Percentiles rank a stretch among this genome's conserved stretches.
phyloP scores from a whole-genome alignment of 2,113 vertebrate genomes.

The Vombatus ursinus region DNA sequence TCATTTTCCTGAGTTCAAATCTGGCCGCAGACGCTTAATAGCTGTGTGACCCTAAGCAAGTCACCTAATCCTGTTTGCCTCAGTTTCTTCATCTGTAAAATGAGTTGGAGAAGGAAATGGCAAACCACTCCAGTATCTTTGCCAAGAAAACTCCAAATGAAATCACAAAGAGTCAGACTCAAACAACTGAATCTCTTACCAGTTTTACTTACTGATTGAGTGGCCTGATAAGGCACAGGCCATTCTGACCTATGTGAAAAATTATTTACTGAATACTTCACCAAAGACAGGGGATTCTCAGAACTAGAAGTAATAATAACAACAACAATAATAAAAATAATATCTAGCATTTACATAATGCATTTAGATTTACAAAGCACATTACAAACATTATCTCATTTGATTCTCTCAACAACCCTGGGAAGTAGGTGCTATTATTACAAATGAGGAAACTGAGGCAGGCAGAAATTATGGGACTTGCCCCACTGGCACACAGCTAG shows the following conservation, averaged over 20 bases:
- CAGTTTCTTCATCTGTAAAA: background rate
- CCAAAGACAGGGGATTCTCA: background rate
- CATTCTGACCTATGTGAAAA: background rate
- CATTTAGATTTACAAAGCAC: background rate
- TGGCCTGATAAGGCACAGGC: background rate
- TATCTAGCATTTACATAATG: background rate
- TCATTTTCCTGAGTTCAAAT: background rate
- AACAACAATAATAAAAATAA: background rate
- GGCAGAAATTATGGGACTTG: background rate
- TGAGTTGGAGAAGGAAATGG: background rate
- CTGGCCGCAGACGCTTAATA: background rate
- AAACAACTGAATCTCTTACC: background rate
- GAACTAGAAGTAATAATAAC: background rate
- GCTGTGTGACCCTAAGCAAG: background rate
- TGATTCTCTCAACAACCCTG: background rate
- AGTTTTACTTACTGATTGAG: background rate
- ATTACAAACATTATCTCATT: background rate
- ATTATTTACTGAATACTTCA: background rate
- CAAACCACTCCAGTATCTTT: background rate
- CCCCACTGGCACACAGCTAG: background rate
- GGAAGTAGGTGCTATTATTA: background rate
- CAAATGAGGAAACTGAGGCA: background rate
- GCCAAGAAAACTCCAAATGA: background rate
- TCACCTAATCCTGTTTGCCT: background rate
- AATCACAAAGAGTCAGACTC: background rate